Conservation (phyloP, 1,140 invertebrate genomes). For the Phymorhynchus buccinoides region DNA sequence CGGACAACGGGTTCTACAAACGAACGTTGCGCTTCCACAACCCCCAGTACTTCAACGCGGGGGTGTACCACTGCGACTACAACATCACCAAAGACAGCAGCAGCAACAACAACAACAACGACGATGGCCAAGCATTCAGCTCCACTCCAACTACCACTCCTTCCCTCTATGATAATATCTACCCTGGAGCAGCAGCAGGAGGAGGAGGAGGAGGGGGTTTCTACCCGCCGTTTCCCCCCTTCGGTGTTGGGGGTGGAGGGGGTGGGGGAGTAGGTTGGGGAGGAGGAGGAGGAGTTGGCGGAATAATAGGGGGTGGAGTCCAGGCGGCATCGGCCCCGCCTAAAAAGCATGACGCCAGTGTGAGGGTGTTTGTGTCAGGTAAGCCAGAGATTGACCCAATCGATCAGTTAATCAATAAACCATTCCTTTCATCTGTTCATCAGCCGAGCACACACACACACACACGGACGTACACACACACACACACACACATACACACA, state of each 20-base stretch:
- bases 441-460: neutral
- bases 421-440: too few relatives aligned
- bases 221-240: neutral
- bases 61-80: slow-evolving; percentile 52
- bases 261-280: neutral
- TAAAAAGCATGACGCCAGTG: neutral
- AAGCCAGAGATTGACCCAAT: too few relatives aligned
- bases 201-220: neutral
- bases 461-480: neutral
- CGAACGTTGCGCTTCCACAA: slow-evolving; percentile 36
- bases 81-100: slow-evolving; percentile 10
- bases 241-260: neutral
- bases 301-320: neutral
- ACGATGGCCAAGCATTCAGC: neutral
- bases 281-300: neutral
- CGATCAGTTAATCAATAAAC: too few relatives aligned
- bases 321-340: neutral
- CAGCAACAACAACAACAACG: slow-evolving; percentile 31
- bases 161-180: neutral
- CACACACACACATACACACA: neutral
- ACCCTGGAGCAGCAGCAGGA: too few relatives aligned
- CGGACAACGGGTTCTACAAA: neutral
- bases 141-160: neutral
- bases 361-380: slow-evolving; percentile 35
- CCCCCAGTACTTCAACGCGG: slow-evolving; percentile 50